A percentile compares a stretch with the other conserved stretches of the same genome.
Conservation (phyloP, 2,797 vertebrate genomes). For the Argyrosomus regius region DNA sequence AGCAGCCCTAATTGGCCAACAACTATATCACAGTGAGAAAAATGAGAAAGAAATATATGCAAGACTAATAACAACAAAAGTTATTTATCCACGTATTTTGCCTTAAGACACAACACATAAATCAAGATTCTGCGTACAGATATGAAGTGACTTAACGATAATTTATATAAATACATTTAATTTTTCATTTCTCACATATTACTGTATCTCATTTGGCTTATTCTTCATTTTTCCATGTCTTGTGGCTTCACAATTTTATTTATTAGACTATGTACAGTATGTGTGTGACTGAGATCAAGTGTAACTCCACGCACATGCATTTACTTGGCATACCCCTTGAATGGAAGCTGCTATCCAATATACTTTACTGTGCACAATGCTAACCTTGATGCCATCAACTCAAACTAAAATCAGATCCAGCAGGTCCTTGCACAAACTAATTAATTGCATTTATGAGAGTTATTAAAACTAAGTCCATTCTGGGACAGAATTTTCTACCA, state of each 20-base stretch:
- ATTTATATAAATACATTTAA: slow-evolving; percentile 28
- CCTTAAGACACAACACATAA: slow-evolving; percentile 14
- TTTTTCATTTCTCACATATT: slow-evolving; percentile 14
- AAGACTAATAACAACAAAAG: slow-evolving; percentile 20
- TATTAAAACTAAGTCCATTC: slow-evolving; percentile 41
- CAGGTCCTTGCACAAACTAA: slow-evolving; percentile 5
- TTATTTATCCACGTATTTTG: slow-evolving; percentile 18
- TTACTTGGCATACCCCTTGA: slow-evolving; percentile 23
- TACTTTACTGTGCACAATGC: not conserved
- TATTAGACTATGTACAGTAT: not conserved
- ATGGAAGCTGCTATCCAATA: slow-evolving; percentile 2
- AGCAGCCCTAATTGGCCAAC: slow-evolving; percentile 57
- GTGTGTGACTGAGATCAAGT: not conserved
- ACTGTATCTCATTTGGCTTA: slow-evolving; percentile 19
- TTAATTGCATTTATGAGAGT: slow-evolving; percentile 30
- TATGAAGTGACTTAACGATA: slow-evolving; percentile 33
- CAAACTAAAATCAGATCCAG: slow-evolving; percentile 29
- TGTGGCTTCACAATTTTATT: slow-evolving; percentile 13
- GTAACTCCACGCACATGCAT: slow-evolving; percentile 12
- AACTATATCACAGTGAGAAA: slow-evolving; percentile 38
- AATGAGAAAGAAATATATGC: slow-evolving; percentile 10
- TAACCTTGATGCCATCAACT: slow-evolving; percentile 36
- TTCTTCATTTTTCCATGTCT: slow-evolving; percentile 38
- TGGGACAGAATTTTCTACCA: not conserved
- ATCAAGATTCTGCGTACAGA: slow-evolving; percentile 23